Evolutionary conservation across 1,140 invertebrate species (phyloP), one percentile per base, ranked within the genome.

Genomic region (Heliothis virescens): DNA sequence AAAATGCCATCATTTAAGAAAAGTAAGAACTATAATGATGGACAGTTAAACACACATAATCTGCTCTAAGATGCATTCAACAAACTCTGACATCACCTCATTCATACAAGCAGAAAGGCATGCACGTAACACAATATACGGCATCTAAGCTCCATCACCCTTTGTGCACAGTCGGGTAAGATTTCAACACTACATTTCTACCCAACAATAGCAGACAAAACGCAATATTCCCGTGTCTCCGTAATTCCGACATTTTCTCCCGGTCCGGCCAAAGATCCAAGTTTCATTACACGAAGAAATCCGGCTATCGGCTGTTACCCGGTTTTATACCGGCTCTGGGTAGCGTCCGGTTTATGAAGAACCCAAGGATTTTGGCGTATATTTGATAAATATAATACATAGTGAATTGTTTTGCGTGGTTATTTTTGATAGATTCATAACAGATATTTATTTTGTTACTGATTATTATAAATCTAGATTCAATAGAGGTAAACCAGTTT

Each of bases 331-430:
- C 21, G 67, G 67, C 67, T 2, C 21, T 15, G 48, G 41, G 15
- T 21, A 29, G 67, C 21, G 21, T 53, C 48, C 67, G 67, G 48
- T 53, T 71, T 71, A 71, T 71, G 67, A 53, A 48, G 48, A 67
- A 11, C 13, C 48, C 48, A 2, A 47, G 67, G 67, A 71, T 71
- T 52, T 50, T 13, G 15, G 15, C 41, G 13, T 71, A n/a, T 71
- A 71, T 71, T 71, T 53, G 67, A 71, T 52, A 71, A 71, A 71
- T 71, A 50, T n/a, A n/a, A n/a, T n/a, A n/a, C n/a, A 50, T 26
- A 53, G 18, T 9, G 18, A 50, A 53, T 71, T 71, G 47, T 26
- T 65, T 65, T 65, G n/a, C 34, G 41, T 18, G 29, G 62, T 47
- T 11, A 63, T 48, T 65, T n/a, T 10, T 65, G 41, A 67, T 67